Evolutionary conservation across 2,113 vertebrate species (phyloP), one percentile per base, ranked within the genome.

Genomic region (Thamnaconus septentrionalis): DNA sequence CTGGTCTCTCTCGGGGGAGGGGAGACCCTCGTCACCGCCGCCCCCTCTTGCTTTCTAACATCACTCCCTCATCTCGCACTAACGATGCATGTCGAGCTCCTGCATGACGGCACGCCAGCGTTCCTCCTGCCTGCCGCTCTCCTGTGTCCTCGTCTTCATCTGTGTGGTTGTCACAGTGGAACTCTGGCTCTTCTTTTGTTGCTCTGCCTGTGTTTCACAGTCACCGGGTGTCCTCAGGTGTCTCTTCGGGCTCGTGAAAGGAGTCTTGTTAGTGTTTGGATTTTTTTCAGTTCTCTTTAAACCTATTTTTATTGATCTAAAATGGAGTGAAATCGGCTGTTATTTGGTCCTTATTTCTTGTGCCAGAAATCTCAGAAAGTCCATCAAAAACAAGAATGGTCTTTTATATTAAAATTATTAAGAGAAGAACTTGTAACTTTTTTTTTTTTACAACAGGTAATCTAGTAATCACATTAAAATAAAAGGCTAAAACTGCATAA

Each of bases 1-100:
- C 59, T 7, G 54, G 39, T 64, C 66, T 42, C 51, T 74, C 44
- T 41, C 18, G 57, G 63, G 71, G 18, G 18, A 31, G 1, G 18
- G 18, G 18, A 31, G 18, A 69, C 51, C 1, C 39, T 41, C n/a
- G 59, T 71, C 53, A 54, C 51, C 55, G 56, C 46, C 10, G 39
- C 46, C 44, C n/a, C 58, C 3, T 11, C 45, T 59, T 41, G 55
- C 50, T 64, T 31, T 67, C 45, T 53, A 52, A 67, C 56, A 41
- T 66, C 71, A 63, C 72, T 41, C 65, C 53, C 60, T 81, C 68
- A 41, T 65, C 53, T 61, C 69, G 43, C 57, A 60, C 78, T 76
- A 76, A 76, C 55, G 39, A 73, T 43, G 84, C 85, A 85, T 79
- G 85, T 58, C 59, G 12, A 52, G 54, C 66, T 79, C 50, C 69